These are phyloP conservation scores for Salminus brasiliensis DNA, from an alignment of 2,113 vertebrate species.

Conservation along the genomic window DNA sequence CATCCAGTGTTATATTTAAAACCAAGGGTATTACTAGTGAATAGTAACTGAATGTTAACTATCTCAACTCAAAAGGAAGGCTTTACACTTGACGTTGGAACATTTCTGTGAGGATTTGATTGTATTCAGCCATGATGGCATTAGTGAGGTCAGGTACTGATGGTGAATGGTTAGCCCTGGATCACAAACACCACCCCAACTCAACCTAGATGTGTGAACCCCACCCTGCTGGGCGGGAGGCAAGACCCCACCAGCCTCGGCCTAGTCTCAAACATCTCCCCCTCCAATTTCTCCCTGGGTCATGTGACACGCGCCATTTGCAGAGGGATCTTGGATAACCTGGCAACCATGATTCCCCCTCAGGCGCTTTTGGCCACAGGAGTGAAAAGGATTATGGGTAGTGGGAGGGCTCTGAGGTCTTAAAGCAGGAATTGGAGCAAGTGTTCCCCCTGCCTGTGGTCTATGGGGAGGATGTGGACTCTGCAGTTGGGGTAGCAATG, in stretches of 20 bases:
- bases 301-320: conserved; percentile 88
- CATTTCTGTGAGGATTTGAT: too few relatives aligned
- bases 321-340: conserved; percentile 83
- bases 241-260: conserved; percentile 81
- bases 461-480: conserved; percentile 86
- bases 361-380: conserved; percentile 74
- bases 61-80: too few relatives aligned
- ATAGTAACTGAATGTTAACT: too few relatives aligned
- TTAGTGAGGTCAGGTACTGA: too few relatives aligned
- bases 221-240: conserved; percentile 89
- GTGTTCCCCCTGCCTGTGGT: conserved; percentile 79
- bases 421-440: conserved; percentile 88
- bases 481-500: conserved; percentile 89
- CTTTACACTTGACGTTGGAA: too few relatives aligned
- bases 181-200: too few relatives aligned
- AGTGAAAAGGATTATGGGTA: conserved; percentile 81
- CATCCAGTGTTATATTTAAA: too few relatives aligned
- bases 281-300: conserved; percentile 84
- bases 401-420: conserved; percentile 86
- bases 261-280: conserved; percentile 81
- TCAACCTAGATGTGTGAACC: conserved; percentile 78
- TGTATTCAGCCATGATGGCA: too few relatives aligned
- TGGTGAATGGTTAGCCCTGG: too few relatives aligned
- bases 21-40: too few relatives aligned
- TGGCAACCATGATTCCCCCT: conserved; percentile 84